phyloP scores from a whole-genome alignment of 2,797 vertebrate species.

The Melanotaenia boesemani region DNA sequence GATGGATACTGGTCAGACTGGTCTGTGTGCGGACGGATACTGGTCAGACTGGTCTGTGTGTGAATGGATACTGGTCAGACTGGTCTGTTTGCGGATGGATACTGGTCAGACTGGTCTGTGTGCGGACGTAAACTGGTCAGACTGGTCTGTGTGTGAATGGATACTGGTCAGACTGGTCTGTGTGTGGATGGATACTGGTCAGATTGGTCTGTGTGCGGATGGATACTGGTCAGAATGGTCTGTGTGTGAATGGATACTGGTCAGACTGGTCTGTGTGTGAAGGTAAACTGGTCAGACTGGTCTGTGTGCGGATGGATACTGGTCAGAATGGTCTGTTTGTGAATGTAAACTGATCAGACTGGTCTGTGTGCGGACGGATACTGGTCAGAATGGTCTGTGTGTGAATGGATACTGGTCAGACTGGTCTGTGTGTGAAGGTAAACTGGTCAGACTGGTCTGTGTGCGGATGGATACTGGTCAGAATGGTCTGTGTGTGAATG shows the following conservation, averaged over 20 bases:
- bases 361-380: too few relatives aligned
- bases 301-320: too few relatives aligned
- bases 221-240: too few relatives aligned
- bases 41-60: too few relatives aligned
- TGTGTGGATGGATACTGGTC: conserved; percentile 35
- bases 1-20: conserved; percentile 36
- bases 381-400: too few relatives aligned
- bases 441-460: too few relatives aligned
- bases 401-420: conserved; percentile 35
- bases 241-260: conserved; percentile 34
- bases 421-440: too few relatives aligned
- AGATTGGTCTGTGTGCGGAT: neutral
- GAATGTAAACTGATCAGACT: conserved; percentile 35
- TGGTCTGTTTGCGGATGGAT: conserved; percentile 33
- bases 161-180: conserved; percentile 37
- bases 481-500: neutral
- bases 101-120: neutral
- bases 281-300: conserved; percentile 36
- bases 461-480: conserved; percentile 35
- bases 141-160: too few relatives aligned
- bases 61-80: conserved; percentile 35
- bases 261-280: neutral
- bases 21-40: too few relatives aligned
- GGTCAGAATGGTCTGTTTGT: too few relatives aligned
- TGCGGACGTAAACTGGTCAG: too few relatives aligned